A percentile compares a stretch with the other conserved stretches of the same genome.
Conservation (phyloP, 2,888 invertebrate genomes). For the Rhogogaster chlorosoma region DNA sequence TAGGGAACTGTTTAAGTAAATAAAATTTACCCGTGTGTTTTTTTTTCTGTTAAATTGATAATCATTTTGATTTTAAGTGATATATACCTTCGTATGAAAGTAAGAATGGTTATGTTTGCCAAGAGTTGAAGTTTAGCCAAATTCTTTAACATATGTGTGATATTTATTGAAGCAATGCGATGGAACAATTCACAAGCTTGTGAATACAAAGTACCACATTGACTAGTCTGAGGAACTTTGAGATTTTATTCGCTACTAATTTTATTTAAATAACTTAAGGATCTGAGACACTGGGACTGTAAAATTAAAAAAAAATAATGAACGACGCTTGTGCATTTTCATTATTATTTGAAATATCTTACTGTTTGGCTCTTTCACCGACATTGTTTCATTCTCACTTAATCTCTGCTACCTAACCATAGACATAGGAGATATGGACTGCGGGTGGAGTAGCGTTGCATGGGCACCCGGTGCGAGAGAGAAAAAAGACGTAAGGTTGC, state of each 20-base stretch:
- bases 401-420: background rate
- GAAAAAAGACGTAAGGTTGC: no score
- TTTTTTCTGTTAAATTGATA: background rate
- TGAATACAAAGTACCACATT: background rate
- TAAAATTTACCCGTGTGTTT: slow-evolving; percentile 6
- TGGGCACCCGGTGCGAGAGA: no score
- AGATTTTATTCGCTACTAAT: background rate
- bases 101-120: background rate
- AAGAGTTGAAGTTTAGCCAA: background rate
- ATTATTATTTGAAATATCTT: background rate
- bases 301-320: background rate
- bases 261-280: background rate
- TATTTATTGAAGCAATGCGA: slow-evolving; percentile 5
- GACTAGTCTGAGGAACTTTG: background rate
- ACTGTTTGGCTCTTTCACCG: background rate
- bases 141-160: background rate
- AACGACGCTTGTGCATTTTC: background rate
- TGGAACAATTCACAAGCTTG: background rate
- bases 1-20: slow-evolving; percentile 26
- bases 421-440: no score
- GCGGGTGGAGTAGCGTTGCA: no score
- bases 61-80: background rate
- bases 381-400: background rate
- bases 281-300: background rate
- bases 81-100: background rate